Conservation (phyloP, 1,140 invertebrate genomes). For the Atta texana region DNA sequence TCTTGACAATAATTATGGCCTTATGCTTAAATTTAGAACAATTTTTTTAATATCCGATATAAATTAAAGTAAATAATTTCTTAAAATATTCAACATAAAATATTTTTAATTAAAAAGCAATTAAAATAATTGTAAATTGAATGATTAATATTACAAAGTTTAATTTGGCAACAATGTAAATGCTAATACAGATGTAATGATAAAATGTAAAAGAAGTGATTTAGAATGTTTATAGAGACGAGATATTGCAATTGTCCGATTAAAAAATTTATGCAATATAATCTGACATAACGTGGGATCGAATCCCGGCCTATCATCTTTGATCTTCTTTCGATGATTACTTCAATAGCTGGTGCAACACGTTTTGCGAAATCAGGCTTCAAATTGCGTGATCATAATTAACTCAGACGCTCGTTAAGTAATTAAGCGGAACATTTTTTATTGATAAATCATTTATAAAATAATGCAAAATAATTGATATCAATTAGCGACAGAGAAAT, state of each 20-base stretch:
- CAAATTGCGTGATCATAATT: conserved; percentile 44
- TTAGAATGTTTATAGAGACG: conserved; percentile 1
- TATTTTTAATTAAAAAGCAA: neutral
- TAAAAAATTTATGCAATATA: conserved; percentile 35
- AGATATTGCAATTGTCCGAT: conserved; percentile 18
- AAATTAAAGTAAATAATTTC: neutral
- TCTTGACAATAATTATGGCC: neutral
- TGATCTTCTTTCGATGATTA: conserved; percentile 46
- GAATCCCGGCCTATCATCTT: conserved; percentile 32
- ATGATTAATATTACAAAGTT: neutral
- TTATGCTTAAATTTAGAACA: neutral
- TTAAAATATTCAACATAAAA: neutral
- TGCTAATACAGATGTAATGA: neutral
- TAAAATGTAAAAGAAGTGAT: neutral
- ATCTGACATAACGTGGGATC: conserved; percentile 48
- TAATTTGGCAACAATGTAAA: neutral
- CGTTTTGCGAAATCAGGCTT: conserved; percentile 23
- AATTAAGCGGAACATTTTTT: conserved; percentile 8
- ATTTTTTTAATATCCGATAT: neutral
- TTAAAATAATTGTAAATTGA: neutral
- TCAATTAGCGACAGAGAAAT: neutral
- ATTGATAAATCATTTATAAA: conserved; percentile 5
- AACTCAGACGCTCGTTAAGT: conserved; percentile 17
- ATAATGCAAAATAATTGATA: conserved; percentile 12
- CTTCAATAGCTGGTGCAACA: conserved; percentile 25